Evolutionary conservation across 2,797 vertebrate genomes (phyloP), one percentile per base, ranked within the genome.

Genomic region (Masticophis lateralis): DNA sequence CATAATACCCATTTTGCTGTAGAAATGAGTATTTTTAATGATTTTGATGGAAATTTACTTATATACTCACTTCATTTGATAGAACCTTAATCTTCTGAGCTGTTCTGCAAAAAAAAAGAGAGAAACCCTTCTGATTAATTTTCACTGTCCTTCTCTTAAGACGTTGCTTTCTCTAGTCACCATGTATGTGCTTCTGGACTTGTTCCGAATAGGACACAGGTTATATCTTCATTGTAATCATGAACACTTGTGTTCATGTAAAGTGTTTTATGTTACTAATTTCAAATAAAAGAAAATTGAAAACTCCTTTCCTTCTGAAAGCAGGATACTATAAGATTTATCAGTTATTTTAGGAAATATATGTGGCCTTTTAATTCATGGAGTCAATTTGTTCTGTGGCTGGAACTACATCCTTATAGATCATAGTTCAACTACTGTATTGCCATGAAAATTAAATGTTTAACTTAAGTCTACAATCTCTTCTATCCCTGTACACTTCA

Each of bases 1-100:
- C 0, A 0, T 87, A 90, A 93, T 59, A 57, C 32, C 90, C 51
- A 79, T 86, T 94, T 89, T 93, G 63, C 86, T n/a, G 28, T 93
- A 37, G 69, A 94, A 51, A 93, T 91, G 92, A 93, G 90, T 91
- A 92, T 89, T 95, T 94, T 87, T 63, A 92, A 87, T 88, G 55
- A 22, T 90, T 95, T 92, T 88, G 83, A 69, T 93, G 93, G 79
- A 93, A 91, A 86, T 5, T 55, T 90, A 25, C 91, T 51, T 94
- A 89, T 74, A 89, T 90, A 66, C 55, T n/a, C 91, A 63, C 74
- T 32, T 94, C 0, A 0, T 88, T 88, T 10, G 0, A 66, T 91
- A 94, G 25, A 91, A 86, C 10, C 86, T 63, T 83, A 8, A 43
- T 83, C 88, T 91, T 92, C 43, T 94, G 79, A 93, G 91, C 90